Percentiles rank a stretch among this genome's conserved stretches.
These are phyloP conservation scores for Bucco capensis DNA, from an alignment of 2,113 vertebrate genomes.

Conservation along the genomic window DNA sequence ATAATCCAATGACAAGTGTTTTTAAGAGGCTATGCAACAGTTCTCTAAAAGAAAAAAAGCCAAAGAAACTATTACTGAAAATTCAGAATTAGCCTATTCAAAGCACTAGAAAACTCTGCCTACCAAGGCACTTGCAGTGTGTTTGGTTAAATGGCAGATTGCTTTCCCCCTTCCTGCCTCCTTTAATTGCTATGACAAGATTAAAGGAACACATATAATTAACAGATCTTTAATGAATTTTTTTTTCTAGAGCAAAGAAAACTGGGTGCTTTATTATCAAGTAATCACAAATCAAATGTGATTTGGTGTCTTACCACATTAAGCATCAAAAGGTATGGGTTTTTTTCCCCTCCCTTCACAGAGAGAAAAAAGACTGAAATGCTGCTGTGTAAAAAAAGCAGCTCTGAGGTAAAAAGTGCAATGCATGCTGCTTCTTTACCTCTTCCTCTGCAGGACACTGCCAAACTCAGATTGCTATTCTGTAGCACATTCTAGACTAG, in stretches of 20 bases:
- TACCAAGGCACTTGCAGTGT: not conserved
- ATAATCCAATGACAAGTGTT: not conserved
- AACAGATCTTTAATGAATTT: not conserved
- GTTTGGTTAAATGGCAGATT: not conserved
- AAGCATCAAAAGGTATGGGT: not conserved
- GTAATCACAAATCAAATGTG: no score
- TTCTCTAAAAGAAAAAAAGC: not conserved
- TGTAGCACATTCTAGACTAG: not conserved
- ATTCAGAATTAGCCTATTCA: not conserved
- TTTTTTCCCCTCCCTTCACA: not conserved
- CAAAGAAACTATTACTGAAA: not conserved
- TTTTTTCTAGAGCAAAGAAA: not conserved
- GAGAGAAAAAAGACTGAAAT: not conserved
- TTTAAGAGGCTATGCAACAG: not conserved
- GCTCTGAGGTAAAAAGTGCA: slow-evolving; percentile 22
- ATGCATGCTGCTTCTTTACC: not conserved
- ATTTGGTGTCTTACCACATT: no score
- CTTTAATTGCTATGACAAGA: not conserved
- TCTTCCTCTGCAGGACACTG: not conserved
- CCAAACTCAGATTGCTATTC: not conserved
- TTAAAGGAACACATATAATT: not conserved
- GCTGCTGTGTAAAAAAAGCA: not conserved
- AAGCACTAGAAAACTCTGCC: not conserved
- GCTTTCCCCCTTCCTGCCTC: not conserved
- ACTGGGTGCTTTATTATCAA: not conserved